phyloP scores from a whole-genome alignment of 1,140 invertebrate genomes.

The Tetramorium alpestre region DNA sequence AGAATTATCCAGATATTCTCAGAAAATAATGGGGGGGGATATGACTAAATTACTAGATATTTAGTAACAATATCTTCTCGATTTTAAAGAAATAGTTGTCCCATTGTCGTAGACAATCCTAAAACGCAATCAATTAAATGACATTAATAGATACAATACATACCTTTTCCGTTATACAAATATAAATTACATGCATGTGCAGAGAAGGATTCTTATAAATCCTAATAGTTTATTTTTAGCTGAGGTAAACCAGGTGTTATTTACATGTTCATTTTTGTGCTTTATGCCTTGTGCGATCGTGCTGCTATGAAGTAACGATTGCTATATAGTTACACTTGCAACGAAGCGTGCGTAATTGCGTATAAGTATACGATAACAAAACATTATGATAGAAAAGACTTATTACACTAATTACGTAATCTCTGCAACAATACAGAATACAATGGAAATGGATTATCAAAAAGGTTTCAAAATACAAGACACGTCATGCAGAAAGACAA shows the following conservation, averaged over 20 bases:
- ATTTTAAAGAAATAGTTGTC: constrained; percentile 86
- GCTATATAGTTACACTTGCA: constrained; percentile 65
- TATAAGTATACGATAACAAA: constrained; percentile 59
- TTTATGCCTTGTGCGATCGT: constrained; percentile 71
- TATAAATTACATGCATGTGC: constrained; percentile 72
- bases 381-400: background rate
- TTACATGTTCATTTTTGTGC: constrained; percentile 73
- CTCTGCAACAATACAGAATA: background rate
- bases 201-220: constrained; percentile 55
- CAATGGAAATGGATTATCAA: background rate
- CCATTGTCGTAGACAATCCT: constrained; percentile 86
- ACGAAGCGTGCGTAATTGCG: constrained; percentile 68
- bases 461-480: background rate
- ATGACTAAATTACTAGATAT: constrained; percentile 73
- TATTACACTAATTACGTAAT: background rate
- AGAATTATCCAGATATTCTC: constrained; percentile 25
- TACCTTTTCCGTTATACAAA: constrained; percentile 51
- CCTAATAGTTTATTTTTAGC: constrained; percentile 30
- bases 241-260: constrained; percentile 68
- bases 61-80: constrained; percentile 79
- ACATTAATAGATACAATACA: constrained; percentile 74
- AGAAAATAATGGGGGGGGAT: constrained; percentile 52
- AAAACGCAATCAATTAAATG: constrained; percentile 84
- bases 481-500: constrained; percentile 38
- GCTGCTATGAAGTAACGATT: constrained; percentile 63